Evolutionary conservation across 2,888 invertebrate species (phyloP).

Genomic region (Trilocha varians): DNA sequence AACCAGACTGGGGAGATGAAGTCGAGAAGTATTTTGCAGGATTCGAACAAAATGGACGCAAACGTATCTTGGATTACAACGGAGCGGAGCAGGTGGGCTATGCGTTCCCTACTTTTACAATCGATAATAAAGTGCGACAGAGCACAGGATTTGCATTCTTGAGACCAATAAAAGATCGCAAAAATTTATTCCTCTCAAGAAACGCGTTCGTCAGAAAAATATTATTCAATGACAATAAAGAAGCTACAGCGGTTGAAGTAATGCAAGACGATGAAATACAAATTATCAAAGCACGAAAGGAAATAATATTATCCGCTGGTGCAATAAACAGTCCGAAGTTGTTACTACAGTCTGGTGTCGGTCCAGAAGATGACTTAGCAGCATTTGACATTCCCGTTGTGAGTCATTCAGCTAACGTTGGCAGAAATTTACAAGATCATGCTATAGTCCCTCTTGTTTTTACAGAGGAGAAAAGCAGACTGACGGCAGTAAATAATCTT

Average conservation of each 20-base stretch:
- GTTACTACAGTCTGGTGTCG: constrained; percentile 33
- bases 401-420: constrained; percentile 24
- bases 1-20: constrained; percentile 6
- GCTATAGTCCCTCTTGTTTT: constrained; percentile 18
- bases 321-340: constrained; percentile 29
- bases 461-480: constrained; percentile 12
- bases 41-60: constrained; percentile 13
- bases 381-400: constrained; percentile 19
- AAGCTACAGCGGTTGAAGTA: constrained; percentile 21
- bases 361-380: constrained; percentile 23
- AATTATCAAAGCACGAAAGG: constrained; percentile 17
- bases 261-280: constrained; percentile 5
- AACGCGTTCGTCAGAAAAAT: too few relatives aligned
- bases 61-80: constrained; percentile 21
- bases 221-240: constrained; percentile 17
- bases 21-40: constrained; percentile 10
- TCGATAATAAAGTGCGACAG: constrained; percentile 19
- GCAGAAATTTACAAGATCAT: constrained; percentile 31
- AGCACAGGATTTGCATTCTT: constrained; percentile 25
- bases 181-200: too few relatives aligned
- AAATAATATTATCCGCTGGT: constrained; percentile 31
- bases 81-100: constrained; percentile 25
- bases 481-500: constrained; percentile 8
- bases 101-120: constrained; percentile 16
- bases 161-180: constrained; percentile 16